phyloP scores from a whole-genome alignment of 2,888 invertebrate species.

The Drosophila picticornis region DNA sequence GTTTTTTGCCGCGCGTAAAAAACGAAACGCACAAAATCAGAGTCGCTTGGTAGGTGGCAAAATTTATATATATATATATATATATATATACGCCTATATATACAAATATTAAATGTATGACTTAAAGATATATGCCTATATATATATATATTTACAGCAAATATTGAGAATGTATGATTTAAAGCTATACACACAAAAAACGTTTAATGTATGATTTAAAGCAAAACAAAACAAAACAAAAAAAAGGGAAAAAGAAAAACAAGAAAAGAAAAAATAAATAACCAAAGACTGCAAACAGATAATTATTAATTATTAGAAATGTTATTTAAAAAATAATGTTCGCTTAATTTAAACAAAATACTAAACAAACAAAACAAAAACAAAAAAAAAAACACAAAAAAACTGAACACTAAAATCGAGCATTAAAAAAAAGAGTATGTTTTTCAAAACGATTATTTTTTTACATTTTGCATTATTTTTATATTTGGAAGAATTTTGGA shows the following conservation, averaged over 20 bases:
- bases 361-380: conserved; percentile 20
- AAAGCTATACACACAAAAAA: conserved; percentile 32
- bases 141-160: conserved; percentile 27
- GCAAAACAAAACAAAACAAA: conserved; percentile 33
- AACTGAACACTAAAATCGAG: conserved; percentile 30
- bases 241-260: conserved; percentile 49
- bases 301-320: conserved; percentile 86
- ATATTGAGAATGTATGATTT: conserved; percentile 51
- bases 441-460: conserved; percentile 39
- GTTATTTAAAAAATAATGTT: conserved; percentile 83
- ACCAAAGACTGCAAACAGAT: conserved; percentile 86
- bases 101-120: conserved; percentile 57
- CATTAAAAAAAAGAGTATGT: conserved; percentile 17
- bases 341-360: conserved; percentile 66
- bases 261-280: conserved; percentile 83
- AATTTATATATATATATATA: conserved; percentile 7
- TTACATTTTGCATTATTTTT: conserved; percentile 29
- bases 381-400: conserved; percentile 13
- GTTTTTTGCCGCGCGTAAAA: conserved; percentile 67
- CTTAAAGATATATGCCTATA: conserved; percentile 57
- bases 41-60: conserved; percentile 25
- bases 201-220: conserved; percentile 69
- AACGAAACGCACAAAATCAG: conserved; percentile 43
- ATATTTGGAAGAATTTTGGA: conserved; percentile 17
- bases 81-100: conserved; percentile 39